Base-by-base conservation (phyloP, 2,888 invertebrate genomes). In the Idaea straminata region DNA sequence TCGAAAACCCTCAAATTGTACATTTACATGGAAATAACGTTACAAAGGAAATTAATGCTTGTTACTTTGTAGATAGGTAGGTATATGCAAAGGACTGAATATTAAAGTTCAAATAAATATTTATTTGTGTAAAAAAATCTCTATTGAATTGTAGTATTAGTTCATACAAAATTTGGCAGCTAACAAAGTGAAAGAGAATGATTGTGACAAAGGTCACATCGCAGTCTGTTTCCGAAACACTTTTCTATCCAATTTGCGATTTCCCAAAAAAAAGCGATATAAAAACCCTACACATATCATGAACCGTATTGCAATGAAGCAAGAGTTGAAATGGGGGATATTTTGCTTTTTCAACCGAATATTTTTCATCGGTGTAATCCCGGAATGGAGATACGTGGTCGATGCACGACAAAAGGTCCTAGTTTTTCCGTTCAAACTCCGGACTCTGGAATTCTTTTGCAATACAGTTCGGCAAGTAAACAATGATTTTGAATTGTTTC, bases 361-460 rank as follows among this genome's bases (percentile, higher is more conserved):
- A 47, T 86, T 86, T 87, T 88, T 86, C 85, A 86, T 84, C 82
- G 82, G 82, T 79, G 84, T 85, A 84, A 86, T 85, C 83, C 84
- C 68, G 80, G 81, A 82, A 81, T 83, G 79, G 78, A 75, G 73
- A 38, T 61, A 59, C 59, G 16, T 58, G 64, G 64, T 62, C 63
- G 63, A 64, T 67, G 62, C 66, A 64, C 58, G 64, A 63, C 63
- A 66, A 64, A 63, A 66, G 66, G 62, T 64, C 61, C 59, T 16
- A 59, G 34, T 34, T 47, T 47, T 47, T 47, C 13, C 47, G 47
- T 47, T 47, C 47, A 10, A 47, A 47, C 47, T 10, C 47, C 47
- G 47, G 47, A 47, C 47, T 47, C 13, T 7, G 47, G 13, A 47
- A 47, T 47, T 47, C 47, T 47, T 47, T 47, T 47, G 13, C 47